A percentile compares a stretch with the other conserved stretches of the same genome.
These are phyloP conservation scores for Lepus europaeus DNA, from an alignment of 2,113 vertebrate species.

Conservation along the genomic window DNA sequence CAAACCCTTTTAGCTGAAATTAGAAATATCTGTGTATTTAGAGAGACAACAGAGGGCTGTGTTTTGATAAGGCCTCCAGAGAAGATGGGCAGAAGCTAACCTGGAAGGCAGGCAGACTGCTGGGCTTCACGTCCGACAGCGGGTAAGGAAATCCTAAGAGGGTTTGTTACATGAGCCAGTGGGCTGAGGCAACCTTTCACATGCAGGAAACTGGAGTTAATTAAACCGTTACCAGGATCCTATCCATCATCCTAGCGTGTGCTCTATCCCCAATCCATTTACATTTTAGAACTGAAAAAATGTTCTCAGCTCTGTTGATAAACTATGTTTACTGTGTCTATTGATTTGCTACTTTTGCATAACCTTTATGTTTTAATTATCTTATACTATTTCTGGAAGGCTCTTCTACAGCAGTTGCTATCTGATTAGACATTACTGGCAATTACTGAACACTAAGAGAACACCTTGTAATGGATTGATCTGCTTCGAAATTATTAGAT, in stretches of 20 bases:
- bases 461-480: conserved; percentile 84
- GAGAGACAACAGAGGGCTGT: conserved; percentile 70
- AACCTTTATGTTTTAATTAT: conserved; percentile 89
- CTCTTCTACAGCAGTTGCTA: conserved; percentile 69
- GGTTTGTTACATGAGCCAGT: conserved; percentile 87
- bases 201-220: conserved; percentile 88
- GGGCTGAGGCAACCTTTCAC: conserved; percentile 88
- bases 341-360: conserved; percentile 87
- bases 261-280: conserved; percentile 84
- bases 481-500: conserved; percentile 77
- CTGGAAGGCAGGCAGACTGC: conserved; percentile 58
- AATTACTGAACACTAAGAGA: conserved; percentile 80
- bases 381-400: conserved; percentile 82
- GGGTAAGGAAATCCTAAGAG: conserved; percentile 86
- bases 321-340: conserved; percentile 86
- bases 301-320: conserved; percentile 82
- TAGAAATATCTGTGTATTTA: conserved; percentile 78
- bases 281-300: conserved; percentile 85
- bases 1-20: conserved; percentile 69
- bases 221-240: conserved; percentile 86
- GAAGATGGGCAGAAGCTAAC: conserved; percentile 67
- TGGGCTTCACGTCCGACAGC: conserved; percentile 72
- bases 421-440: conserved; percentile 78
- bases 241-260: conserved; percentile 85
- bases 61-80: conserved; percentile 77